Conservation (phyloP, 2,888 invertebrate species). For the Plebejus argus region DNA sequence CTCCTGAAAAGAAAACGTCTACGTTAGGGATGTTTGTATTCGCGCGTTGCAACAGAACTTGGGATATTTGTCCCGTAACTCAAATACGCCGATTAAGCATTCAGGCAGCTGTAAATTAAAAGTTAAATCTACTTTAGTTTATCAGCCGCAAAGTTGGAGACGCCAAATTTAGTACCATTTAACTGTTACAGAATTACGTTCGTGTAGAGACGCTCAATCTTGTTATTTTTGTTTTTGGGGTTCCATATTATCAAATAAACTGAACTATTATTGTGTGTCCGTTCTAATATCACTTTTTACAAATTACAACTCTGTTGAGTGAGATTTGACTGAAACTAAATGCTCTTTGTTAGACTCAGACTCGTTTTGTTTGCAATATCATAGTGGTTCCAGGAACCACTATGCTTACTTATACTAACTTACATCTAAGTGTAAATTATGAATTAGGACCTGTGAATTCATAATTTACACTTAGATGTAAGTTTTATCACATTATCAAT, state of each 20-base stretch:
- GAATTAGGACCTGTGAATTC: too few species aligned
- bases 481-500: too few species aligned
- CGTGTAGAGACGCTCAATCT: background rate
- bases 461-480: too few species aligned
- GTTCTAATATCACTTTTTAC: too few species aligned
- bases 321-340: too few species aligned
- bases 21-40: background rate
- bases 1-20: background rate
- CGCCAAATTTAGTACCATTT: background rate
- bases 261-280: too few species aligned
- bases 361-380: too few species aligned
- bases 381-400: too few species aligned
- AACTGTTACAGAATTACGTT: background rate
- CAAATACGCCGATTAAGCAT: slow-evolving; percentile 7
- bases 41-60: background rate
- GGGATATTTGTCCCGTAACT: slow-evolving; percentile 12
- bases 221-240: background rate
- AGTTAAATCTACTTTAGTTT: slow-evolving; percentile 13
- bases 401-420: too few species aligned
- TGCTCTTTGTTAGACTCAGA: too few species aligned
- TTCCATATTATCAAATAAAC: background rate
- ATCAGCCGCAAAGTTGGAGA: slow-evolving; percentile 14
- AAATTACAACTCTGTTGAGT: too few species aligned
- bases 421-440: too few species aligned
- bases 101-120: slow-evolving; percentile 15